Conservation (phyloP, 2,888 invertebrate species). For the Dryomyza anilis region DNA sequence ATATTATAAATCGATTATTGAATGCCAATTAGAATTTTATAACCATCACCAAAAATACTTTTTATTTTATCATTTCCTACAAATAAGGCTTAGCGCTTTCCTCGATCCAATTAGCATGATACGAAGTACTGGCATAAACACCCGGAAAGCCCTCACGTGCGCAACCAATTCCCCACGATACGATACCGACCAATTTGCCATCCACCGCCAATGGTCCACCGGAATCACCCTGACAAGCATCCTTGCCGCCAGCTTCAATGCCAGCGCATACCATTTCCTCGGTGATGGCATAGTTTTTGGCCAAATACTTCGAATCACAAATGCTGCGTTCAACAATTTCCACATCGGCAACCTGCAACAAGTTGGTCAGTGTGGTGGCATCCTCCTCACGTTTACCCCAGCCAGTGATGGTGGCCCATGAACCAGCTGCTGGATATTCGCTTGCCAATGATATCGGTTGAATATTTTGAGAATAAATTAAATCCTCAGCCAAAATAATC, state of each 20-base stretch:
- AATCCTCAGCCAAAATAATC: constrained; percentile 62
- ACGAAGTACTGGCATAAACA: constrained; percentile 47
- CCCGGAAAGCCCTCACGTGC: constrained; percentile 50
- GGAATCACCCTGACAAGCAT: constrained; percentile 54
- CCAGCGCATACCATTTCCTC: constrained; percentile 55
- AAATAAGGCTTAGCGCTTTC: constrained; percentile 43
- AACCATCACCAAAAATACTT: no score
- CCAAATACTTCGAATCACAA: constrained; percentile 62
- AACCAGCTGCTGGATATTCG: constrained; percentile 38
- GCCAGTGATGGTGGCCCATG: constrained; percentile 47
- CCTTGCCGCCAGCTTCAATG: constrained; percentile 43
- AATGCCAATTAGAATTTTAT: no score
- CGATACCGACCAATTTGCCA: constrained; percentile 47
- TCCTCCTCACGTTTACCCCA: constrained; percentile 52
- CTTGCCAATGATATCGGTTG: constrained; percentile 57
- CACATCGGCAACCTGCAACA: constrained; percentile 63
- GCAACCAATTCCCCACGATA: constrained; percentile 56
- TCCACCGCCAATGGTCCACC: constrained; percentile 53
- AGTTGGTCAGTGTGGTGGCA: constrained; percentile 40
- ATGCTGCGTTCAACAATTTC: constrained; percentile 61
- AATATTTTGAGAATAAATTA: constrained; percentile 59
- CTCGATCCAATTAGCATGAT: constrained; percentile 44
- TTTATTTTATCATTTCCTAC: no score
- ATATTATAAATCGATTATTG: no score
- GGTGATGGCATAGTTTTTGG: constrained; percentile 35